A percentile compares a stretch with the other conserved stretches of the same genome.
phyloP scores from a whole-genome alignment of 2,113 vertebrate species.

The Passer domesticus region DNA sequence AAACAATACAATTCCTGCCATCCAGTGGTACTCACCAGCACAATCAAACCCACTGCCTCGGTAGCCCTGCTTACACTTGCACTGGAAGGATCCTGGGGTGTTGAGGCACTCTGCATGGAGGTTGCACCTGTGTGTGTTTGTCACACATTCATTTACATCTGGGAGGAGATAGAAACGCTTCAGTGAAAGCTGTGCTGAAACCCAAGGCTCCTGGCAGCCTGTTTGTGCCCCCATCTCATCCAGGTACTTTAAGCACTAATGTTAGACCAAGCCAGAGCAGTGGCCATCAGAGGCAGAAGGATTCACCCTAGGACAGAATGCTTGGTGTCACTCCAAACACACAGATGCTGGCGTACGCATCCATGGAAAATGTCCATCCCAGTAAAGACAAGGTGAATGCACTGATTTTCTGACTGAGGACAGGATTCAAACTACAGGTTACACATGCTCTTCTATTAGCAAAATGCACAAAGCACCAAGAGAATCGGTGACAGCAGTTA shows the following conservation, averaged over 20 bases:
- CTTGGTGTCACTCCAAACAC: background rate
- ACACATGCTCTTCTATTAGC: background rate
- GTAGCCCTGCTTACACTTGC: slow-evolving; percentile 90
- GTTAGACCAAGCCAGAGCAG: background rate
- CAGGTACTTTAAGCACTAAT: background rate
- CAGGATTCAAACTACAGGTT: background rate
- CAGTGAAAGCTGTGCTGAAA: background rate
- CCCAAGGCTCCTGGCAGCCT: background rate
- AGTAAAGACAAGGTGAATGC: background rate
- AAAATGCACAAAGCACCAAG: background rate
- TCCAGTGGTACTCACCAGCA: slow-evolving; percentile 79
- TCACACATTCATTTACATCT: slow-evolving; percentile 91
- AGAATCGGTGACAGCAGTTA: background rate
- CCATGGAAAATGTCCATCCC: background rate
- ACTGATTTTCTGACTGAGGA: background rate
- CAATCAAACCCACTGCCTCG: slow-evolving; percentile 88
- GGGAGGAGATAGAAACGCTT: slow-evolving; percentile 19
- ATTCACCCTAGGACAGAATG: background rate
- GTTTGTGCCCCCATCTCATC: background rate
- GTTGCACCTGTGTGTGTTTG: slow-evolving; percentile 81
- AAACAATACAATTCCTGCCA: background rate
- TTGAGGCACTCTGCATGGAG: slow-evolving; percentile 89
- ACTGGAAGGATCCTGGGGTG: slow-evolving; percentile 88
- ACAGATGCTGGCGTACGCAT: background rate
- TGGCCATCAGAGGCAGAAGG: background rate